Evolutionary conservation across 2,888 invertebrate genomes (phyloP).

Genomic region (Eristalis tenax): DNA sequence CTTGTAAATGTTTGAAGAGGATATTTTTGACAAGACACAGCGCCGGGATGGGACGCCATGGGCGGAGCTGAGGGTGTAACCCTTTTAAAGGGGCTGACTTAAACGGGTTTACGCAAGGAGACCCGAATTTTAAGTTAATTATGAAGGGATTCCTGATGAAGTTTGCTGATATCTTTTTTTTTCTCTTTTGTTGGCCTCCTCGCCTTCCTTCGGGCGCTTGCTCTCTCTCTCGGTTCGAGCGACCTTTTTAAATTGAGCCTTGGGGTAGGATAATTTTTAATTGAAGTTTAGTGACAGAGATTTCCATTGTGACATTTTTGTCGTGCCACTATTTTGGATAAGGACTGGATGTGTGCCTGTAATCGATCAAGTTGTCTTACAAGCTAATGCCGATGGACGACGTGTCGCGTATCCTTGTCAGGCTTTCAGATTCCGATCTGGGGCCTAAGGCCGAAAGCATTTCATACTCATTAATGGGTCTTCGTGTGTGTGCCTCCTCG

Average conservation of each 20-base stretch:
- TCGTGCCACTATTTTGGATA: not conserved
- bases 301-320: not conserved
- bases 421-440: not conserved
- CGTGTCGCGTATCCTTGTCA: not conserved
- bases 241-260: not conserved
- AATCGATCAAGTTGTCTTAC: not conserved
- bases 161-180: constrained; percentile 4
- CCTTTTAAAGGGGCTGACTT: constrained; percentile 14
- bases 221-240: not conserved
- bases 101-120: not conserved
- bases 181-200: not conserved
- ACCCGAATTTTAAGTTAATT: constrained; percentile 63
- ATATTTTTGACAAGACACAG: constrained; percentile 47
- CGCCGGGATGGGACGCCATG: not conserved
- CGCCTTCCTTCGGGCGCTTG: too few species aligned
- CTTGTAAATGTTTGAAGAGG: constrained; percentile 51
- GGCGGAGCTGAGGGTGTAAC: not conserved
- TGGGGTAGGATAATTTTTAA: not conserved
- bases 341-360: not conserved
- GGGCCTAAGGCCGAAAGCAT: not conserved
- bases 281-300: not conserved
- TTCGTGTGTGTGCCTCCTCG: not conserved
- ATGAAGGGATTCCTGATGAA: constrained; percentile 43
- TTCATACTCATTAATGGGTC: not conserved
- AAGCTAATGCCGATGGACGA: too few species aligned